These are phyloP conservation scores for Popillia japonica DNA, from an alignment of 1,140 invertebrate species.

Conservation along the genomic window DNA sequence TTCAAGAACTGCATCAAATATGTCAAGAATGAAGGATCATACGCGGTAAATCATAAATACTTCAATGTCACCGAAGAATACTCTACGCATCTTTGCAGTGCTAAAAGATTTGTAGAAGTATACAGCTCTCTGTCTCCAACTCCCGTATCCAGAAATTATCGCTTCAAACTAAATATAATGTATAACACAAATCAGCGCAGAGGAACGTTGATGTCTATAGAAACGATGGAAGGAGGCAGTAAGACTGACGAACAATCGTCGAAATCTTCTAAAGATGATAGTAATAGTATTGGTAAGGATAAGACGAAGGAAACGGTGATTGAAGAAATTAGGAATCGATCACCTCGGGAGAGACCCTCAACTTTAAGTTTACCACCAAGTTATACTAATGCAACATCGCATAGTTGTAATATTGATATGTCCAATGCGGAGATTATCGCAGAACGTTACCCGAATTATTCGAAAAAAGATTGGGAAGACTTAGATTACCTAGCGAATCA, in stretches of 20 bases:
- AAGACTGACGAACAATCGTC: background rate
- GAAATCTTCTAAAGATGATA: background rate
- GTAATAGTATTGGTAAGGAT: background rate
- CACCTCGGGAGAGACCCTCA: background rate
- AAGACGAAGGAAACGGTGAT: background rate
- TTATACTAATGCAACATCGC: background rate
- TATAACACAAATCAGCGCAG: background rate
- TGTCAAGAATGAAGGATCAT: slow-evolving; percentile 44
- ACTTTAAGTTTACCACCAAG: background rate
- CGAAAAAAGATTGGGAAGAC: background rate
- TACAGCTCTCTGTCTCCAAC: slow-evolving; percentile 19
- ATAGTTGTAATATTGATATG: background rate
- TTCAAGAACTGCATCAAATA: slow-evolving; percentile 65
- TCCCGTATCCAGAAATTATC: slow-evolving; percentile 6
- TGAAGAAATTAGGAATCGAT: background rate
- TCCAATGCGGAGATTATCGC: slow-evolving; percentile 4
- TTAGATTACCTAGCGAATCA: background rate
- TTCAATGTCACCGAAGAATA: slow-evolving; percentile 94
- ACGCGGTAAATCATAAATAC: slow-evolving; percentile 65
- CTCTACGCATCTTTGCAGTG: slow-evolving; percentile 91
- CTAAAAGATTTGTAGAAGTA: slow-evolving; percentile 70
- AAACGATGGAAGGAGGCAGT: background rate
- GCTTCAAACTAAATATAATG: slow-evolving; percentile 9
- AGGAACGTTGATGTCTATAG: slow-evolving; percentile 15
- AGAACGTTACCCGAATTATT: background rate